These are phyloP conservation scores for Prunella strophiata DNA, from an alignment of 2,797 vertebrate species.

Conservation along the genomic window DNA sequence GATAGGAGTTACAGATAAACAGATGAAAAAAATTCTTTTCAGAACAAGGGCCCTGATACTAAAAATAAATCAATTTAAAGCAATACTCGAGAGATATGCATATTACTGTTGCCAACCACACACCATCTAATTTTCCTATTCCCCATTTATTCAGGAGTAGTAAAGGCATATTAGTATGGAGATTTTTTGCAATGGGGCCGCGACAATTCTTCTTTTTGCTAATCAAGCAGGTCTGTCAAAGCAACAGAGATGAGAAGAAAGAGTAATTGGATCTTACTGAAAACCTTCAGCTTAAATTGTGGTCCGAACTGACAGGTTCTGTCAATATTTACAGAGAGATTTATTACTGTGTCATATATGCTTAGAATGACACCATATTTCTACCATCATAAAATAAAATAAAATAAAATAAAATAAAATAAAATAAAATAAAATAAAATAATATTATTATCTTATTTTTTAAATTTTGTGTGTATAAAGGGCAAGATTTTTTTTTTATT, in stretches of 20 bases:
- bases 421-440: too few species aligned
- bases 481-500: neutral
- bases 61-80: conserved; percentile 27
- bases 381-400: neutral
- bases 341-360: neutral
- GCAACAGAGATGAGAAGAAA: neutral
- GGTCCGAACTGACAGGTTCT: neutral
- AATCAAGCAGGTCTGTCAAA: conserved; percentile 45
- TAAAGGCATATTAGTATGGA: conserved; percentile 12
- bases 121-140: neutral
- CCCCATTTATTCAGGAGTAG: neutral
- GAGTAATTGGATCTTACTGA: conserved; percentile 32
- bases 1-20: neutral
- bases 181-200: conserved; percentile 14
- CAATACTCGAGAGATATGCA: neutral
- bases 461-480: neutral
- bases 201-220: too few species aligned
- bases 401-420: too few species aligned
- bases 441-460: neutral
- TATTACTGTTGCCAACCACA: neutral
- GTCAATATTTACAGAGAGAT: conserved; percentile 1
- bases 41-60: neutral
- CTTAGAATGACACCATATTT: neutral
- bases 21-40: neutral
- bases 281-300: neutral